Base-by-base conservation (phyloP, 35 echinoderm and acorn worm genomes). In the Strongylocentrotus purpuratus region DNA sequence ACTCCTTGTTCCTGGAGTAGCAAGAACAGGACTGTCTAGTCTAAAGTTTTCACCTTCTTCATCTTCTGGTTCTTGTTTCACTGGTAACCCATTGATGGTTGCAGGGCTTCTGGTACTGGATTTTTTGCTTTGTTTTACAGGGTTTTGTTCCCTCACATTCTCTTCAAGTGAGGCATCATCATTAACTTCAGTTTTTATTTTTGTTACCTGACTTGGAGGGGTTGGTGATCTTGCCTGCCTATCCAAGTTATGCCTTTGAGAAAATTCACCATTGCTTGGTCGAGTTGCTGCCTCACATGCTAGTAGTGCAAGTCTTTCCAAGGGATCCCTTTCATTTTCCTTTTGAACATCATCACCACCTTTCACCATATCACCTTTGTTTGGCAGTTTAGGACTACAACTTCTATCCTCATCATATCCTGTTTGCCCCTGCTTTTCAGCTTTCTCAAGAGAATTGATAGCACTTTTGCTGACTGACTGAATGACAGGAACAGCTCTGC, bases 401-500 rank as follows among this genome's bases (percentile, higher is more conserved):
- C 2, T 78, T n/a, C 20, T 28, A 78, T 78, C 65, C 8, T 55
- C 50, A 7, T 22, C 28, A 78, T 22, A 78, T 78, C 65, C 65
- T 28, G 20, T n/a, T 78, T 28, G 20, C 4, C 20, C 22, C 65
- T 78, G 22, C 7, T 78, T 78, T 78, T 78, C 65, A 78, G 22
- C n/a, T 78, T 78, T 78, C 7, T 78, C 65, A 78, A n/a, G 65
- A 28, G 22, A 0, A 78, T 28, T 78, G 4, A n/a, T 28, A 55
- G 50, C 50, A 78, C 5, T 28, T n/a, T 78, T 78, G 25, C 65
- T 78, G 20, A 78, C 65, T 78, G 65, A n/a, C 65, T 78, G 65
- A 78, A 78, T 78, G 65, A 78, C 65, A 78, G 65, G 65, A 78
- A 78, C 65, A 28, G 65, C 65, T 78, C 65, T 78, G 22, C 65